A percentile compares a stretch with the other conserved stretches of the same genome.
phyloP scores from a whole-genome alignment of 2,888 invertebrate genomes.

The Trissonchulus sp. region DNA sequence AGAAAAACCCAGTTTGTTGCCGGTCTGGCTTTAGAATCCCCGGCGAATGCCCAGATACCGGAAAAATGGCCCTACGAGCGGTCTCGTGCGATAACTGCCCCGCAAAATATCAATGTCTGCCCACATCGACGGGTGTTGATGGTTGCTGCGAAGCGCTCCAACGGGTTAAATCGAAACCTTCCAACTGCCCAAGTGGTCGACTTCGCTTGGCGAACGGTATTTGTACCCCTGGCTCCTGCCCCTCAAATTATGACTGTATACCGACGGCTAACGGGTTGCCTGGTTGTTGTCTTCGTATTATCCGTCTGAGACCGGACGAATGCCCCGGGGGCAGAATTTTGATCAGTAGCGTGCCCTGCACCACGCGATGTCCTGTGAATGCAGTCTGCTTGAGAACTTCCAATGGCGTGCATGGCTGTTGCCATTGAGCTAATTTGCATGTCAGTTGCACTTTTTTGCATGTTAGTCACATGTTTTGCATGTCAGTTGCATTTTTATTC shows the following conservation, averaged over 20 bases:
- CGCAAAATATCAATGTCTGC: not conserved
- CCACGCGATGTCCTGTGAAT: not conserved
- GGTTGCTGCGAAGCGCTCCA: not conserved
- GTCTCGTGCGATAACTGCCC: not conserved
- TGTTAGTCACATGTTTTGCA: too few relatives aligned
- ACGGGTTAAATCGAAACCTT: not conserved
- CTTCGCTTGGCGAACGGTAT: not conserved
- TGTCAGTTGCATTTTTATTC: too few relatives aligned
- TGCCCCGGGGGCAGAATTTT: not conserved
- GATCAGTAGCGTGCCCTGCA: not conserved
- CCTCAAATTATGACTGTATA: not conserved
- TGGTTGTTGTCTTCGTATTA: not conserved
- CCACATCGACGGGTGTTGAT: not conserved
- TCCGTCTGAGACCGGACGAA: too few relatives aligned
- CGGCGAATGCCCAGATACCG: not conserved
- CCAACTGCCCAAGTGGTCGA: not conserved
- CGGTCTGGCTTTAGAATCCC: not conserved
- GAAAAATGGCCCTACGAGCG: not conserved
- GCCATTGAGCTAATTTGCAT: too few relatives aligned
- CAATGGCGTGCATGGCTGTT: not conserved
- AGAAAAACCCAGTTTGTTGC: not conserved
- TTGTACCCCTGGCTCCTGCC: not conserved
- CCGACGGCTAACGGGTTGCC: not conserved
- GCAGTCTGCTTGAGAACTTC: not conserved
- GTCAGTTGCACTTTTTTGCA: too few relatives aligned